phyloP scores from a whole-genome alignment of 2,797 vertebrate species.

The Trachops cirrhosus region DNA sequence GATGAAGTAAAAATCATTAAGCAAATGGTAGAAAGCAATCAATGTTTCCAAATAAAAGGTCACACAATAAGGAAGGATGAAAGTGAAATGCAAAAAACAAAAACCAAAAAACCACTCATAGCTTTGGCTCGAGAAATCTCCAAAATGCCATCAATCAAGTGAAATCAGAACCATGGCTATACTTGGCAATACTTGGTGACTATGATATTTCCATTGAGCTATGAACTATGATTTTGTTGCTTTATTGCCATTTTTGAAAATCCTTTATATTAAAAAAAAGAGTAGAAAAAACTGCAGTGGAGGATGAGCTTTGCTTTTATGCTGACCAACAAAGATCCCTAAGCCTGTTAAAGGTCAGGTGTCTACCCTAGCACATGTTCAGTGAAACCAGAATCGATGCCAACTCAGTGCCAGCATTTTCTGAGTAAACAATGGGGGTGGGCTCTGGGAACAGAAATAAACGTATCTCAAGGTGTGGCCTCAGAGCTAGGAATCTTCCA shows the following conservation, averaged over 20 bases:
- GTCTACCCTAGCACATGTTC: conserved; percentile 53
- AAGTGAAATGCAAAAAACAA: conserved; percentile 23
- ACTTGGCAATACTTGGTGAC: neutral
- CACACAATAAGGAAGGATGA: conserved; percentile 49
- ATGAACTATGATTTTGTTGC: neutral
- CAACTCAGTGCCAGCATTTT: conserved; percentile 45
- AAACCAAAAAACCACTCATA: neutral
- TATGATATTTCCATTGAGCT: neutral
- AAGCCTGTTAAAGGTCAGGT: conserved; percentile 57
- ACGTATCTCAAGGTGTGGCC: neutral
- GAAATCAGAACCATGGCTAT: neutral
- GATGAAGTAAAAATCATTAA: conserved; percentile 66
- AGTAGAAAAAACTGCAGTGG: conserved; percentile 46
- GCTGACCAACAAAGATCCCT: conserved; percentile 35
- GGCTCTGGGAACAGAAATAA: conserved; percentile 30
- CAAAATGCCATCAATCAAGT: neutral
- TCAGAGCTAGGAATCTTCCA: neutral
- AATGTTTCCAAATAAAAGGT: conserved; percentile 62
- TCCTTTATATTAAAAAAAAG: neutral
- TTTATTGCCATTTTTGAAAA: conserved; percentile 6
- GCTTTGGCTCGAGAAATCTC: conserved; percentile 63
- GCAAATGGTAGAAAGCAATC: conserved; percentile 68
- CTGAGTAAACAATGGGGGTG: conserved; percentile 54
- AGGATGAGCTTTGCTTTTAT: conserved; percentile 63
- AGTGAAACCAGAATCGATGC: conserved; percentile 43